Percentiles rank a stretch among this genome's conserved stretches.
These are phyloP conservation scores for Hormiphora californensis DNA, from an alignment of 37 sponge, comb jelly and placozoan genomes.

Conservation along the genomic window DNA sequence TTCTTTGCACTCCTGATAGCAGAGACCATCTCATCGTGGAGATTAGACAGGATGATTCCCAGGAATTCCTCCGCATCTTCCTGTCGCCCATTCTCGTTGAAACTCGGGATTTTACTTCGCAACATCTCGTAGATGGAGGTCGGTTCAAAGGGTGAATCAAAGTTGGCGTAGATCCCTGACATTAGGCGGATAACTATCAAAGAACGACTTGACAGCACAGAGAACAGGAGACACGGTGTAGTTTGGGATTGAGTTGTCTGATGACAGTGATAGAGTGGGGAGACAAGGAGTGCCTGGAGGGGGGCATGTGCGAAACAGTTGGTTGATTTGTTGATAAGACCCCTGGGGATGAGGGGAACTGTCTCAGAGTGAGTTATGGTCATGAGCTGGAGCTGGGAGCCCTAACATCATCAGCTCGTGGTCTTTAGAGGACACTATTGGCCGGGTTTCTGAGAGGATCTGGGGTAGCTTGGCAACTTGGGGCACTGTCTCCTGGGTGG, in stretches of 20 bases:
- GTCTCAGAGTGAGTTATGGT: constrained; percentile 17
- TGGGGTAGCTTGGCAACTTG: neutral
- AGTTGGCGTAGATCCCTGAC: neutral
- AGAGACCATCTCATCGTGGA: constrained; percentile 89
- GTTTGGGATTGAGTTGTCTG: neutral
- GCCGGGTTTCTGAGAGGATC: constrained; percentile 23
- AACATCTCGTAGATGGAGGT: constrained; percentile 47
- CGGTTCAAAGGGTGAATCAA: constrained; percentile 46
- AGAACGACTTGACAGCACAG: neutral
- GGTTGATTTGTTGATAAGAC: constrained; percentile 44
- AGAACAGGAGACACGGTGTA: too few relatives aligned
- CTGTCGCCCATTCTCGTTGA: constrained; percentile 64
- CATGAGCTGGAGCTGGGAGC: constrained; percentile 37
- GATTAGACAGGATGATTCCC: constrained; percentile 70
- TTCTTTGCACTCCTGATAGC: constrained; percentile 50
- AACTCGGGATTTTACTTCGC: constrained; percentile 30
- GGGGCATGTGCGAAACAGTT: constrained; percentile 53
- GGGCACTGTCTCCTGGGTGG: neutral
- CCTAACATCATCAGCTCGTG: constrained; percentile 45
- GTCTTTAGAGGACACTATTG: neutral
- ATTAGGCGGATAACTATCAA: neutral
- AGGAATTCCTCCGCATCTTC: constrained; percentile 99
- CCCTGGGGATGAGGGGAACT: neutral
- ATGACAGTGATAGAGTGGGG: constrained; percentile 26
- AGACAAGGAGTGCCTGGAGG: constrained; percentile 11